Conservation (phyloP, 2,797 vertebrate genomes). For the Poecilia gillii region DNA sequence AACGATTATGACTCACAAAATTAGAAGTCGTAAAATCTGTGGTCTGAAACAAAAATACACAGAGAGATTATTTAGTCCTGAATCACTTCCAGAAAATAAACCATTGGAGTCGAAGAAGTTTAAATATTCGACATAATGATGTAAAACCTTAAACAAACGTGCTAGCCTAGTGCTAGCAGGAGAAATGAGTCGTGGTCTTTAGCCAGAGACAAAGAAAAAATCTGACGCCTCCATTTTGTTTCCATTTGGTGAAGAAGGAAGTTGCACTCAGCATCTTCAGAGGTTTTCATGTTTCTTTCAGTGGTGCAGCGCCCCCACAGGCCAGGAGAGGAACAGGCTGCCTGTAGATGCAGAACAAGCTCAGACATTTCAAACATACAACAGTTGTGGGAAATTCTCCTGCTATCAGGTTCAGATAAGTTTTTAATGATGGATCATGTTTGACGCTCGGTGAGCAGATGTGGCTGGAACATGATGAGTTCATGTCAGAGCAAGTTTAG, state of each 20-base stretch:
- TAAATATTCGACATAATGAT: neutral
- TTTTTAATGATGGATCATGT: neutral
- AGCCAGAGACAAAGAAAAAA: no score
- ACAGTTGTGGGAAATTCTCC: neutral
- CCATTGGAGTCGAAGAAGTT: neutral
- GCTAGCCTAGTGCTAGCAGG: no score
- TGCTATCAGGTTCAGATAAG: neutral
- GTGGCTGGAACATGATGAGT: neutral
- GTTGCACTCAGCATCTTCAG: no score
- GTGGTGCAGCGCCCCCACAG: no score
- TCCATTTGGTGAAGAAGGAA: no score
- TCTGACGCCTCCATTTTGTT: no score
- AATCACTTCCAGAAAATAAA: neutral
- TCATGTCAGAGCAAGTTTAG: neutral
- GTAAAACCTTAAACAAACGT: neutral
- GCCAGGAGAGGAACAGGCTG: no score
- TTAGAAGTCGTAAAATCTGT: neutral
- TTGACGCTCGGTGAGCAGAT: neutral
- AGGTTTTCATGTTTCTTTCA: no score
- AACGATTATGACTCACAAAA: neutral
- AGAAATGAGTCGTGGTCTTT: no score
- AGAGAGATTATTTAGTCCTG: neutral
- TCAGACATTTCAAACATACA: neutral
- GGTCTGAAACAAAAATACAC: neutral
- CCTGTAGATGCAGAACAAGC: neutral